Evolutionary conservation across 2,113 vertebrate species (phyloP), one percentile per base, ranked within the genome.

Genomic region (Bubo bubo): DNA sequence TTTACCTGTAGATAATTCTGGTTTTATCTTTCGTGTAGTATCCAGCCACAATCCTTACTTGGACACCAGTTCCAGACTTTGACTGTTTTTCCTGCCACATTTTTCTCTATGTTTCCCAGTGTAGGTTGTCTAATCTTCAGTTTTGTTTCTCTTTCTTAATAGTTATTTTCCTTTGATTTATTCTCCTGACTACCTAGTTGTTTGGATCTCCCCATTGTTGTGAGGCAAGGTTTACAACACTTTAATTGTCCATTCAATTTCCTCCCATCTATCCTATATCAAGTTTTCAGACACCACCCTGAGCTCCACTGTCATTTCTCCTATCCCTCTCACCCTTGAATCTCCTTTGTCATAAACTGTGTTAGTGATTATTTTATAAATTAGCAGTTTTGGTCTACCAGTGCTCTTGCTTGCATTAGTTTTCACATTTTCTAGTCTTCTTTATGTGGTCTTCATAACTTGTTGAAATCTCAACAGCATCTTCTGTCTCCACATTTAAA

Each of bases 1-100:
- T 74, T 77, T 86, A 66, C 24, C 88, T 85, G 30, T 10, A 74
- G 14, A n/a, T 27, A 74, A 71, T 82, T 71, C 5, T 82, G 8
- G 15, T 20, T 41, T 41, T 41, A 41, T 41, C 30, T 73, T 49
- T 64, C 12, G 73, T 64, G 13, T 45, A 16, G 16, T 60, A 28
- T 34, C 20, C 22, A 56, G 14, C 16, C 70, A 91, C 26, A 84
- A 12, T 26, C 8, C 22, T 86, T 72, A 53, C 5, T 23, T 55
- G 6, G 19, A 43, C 10, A 26, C 14, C 50, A 37, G 14, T 47
- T 77, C 7, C 19, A 84, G 27, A 26, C 6, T 89, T 63, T 1
- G 1, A 7, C 18, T 32, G 21, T 1, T 59, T 81, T 66, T 66
- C 22, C 10, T 80, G n/a, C 8, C 2, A 1, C 0, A 0, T 27